Base-by-base conservation (phyloP, 2,113 vertebrate species). In the Lathamus discolor region DNA sequence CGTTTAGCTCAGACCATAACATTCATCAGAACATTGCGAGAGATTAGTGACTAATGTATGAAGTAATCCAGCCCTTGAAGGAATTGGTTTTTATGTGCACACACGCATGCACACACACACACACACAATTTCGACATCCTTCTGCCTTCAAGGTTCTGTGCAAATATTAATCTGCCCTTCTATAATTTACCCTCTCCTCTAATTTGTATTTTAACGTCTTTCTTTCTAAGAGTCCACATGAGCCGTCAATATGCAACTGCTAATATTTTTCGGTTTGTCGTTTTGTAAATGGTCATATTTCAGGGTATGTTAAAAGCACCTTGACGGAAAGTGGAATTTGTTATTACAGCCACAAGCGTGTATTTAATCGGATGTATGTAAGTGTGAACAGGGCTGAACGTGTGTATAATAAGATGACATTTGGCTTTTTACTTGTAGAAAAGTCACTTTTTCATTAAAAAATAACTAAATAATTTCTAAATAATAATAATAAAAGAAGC, bases 11-110 rank as follows among this genome's bases (percentile, higher is more conserved):
- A 94, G 89, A 95, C 93, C 91, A 69, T 94, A 94, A 94, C 88
- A 94, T 94, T 61, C 90, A 95, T 93, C 93, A 88, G 79, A 93
- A 93, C 88, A 69, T 52, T 84, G 95, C 27, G 18, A 96, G 95
- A 96, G 92, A 95, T 93, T 93, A 96, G 93, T 96, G 95, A 95
- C 93, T 97, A 95, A 96, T 87, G 92, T 92, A 89, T 93, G 94
- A 93, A 96, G 95, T 97, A 96, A 96, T 96, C 90, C 96, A 94
- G 9, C 88, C 96, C 88, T 96, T 87, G 91, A 94, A 96, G 95
- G 92, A 96, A 95, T 94, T 85, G 90, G 49, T 82, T 95, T 97
- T 96, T 95, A 75, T 92, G 91, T 95, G 91, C 91, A 92, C 91
- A 86, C 41, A 13, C 24, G 2, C 87, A 64, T 39, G 15, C 63